Conservation (phyloP, 2,888 invertebrate genomes). For the Caenorhabditis panamensis region DNA sequence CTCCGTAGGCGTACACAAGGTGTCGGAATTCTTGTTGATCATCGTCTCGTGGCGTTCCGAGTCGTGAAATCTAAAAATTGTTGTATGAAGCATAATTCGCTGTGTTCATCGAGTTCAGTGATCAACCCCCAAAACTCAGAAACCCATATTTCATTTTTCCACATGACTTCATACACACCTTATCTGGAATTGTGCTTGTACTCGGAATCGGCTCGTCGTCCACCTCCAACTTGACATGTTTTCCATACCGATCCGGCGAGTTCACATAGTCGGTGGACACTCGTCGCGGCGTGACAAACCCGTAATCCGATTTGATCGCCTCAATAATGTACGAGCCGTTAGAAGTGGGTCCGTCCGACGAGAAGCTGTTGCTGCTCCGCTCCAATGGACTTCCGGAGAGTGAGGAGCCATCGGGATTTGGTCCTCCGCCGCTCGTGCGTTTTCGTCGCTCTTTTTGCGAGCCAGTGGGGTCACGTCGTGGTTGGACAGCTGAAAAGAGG, state of each 20-base stretch:
- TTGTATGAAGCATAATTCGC: too few species aligned
- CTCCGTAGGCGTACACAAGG: conserved; percentile 69
- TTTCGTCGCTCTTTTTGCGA: conserved; percentile 74
- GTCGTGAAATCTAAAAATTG: conserved; percentile 34
- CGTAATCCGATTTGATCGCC: conserved; percentile 52
- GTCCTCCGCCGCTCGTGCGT: conserved; percentile 4
- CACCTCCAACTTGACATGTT: conserved; percentile 51
- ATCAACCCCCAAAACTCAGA: not conserved
- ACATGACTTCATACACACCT: conserved; percentile 11
- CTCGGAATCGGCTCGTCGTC: conserved; percentile 56
- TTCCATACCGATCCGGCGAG: conserved; percentile 39
- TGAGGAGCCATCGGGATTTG: conserved; percentile 8
- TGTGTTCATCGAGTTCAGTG: too few species aligned
- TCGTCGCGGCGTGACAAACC: conserved; percentile 36
- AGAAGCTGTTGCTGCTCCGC: conserved; percentile 44
- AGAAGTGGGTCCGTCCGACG: conserved; percentile 33
- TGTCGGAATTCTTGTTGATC: conserved; percentile 54
- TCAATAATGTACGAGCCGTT: conserved; percentile 42
- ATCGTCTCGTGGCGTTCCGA: conserved; percentile 56
- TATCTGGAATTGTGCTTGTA: conserved; percentile 44
- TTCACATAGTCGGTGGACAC: conserved; percentile 31
- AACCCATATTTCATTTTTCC: not conserved
- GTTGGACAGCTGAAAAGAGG: conserved; percentile 74
- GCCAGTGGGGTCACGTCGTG: conserved; percentile 79
- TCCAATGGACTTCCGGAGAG: conserved; percentile 32